Evolutionary conservation across 2,797 vertebrate species (phyloP).

Genomic region (Characodon lateralis): DNA sequence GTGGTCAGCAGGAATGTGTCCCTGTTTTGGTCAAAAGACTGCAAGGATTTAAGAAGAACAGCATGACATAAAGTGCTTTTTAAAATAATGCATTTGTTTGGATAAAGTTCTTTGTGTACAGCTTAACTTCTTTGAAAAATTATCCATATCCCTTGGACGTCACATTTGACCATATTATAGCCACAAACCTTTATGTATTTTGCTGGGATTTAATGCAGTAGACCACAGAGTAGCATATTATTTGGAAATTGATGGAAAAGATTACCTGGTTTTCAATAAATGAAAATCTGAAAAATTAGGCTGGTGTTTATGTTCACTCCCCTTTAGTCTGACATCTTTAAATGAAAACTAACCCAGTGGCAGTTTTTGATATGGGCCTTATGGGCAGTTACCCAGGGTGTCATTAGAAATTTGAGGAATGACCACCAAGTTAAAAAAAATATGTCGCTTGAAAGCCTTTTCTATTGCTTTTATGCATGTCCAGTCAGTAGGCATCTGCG

Average conservation of each 20-base stretch:
- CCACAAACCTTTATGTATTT: not conserved
- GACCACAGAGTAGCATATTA: not conserved
- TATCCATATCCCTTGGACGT: not conserved
- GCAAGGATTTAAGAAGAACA: conserved; percentile 4
- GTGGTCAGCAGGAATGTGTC: conserved; percentile 45
- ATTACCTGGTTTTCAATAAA: not conserved
- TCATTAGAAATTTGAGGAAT: not conserved
- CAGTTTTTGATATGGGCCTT: not conserved
- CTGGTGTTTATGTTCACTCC: not conserved
- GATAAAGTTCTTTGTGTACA: not conserved
- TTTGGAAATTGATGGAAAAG: not conserved
- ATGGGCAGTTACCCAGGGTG: not conserved
- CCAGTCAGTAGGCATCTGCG: no score
- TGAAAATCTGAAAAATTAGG: not conserved
- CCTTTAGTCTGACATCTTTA: not conserved
- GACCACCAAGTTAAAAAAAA: not conserved
- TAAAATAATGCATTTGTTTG: not conserved
- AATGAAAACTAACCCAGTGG: not conserved
- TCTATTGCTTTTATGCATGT: no score
- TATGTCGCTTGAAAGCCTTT: no score
- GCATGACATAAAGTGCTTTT: not conserved
- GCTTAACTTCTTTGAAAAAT: not conserved
- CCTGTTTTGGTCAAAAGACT: conserved; percentile 15
- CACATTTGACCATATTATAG: not conserved
- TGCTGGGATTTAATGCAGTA: not conserved